Percentiles rank a stretch among this genome's conserved stretches.
These are phyloP conservation scores for Heterochromis multidens DNA, from an alignment of 2,113 vertebrate genomes.

Conservation along the genomic window DNA sequence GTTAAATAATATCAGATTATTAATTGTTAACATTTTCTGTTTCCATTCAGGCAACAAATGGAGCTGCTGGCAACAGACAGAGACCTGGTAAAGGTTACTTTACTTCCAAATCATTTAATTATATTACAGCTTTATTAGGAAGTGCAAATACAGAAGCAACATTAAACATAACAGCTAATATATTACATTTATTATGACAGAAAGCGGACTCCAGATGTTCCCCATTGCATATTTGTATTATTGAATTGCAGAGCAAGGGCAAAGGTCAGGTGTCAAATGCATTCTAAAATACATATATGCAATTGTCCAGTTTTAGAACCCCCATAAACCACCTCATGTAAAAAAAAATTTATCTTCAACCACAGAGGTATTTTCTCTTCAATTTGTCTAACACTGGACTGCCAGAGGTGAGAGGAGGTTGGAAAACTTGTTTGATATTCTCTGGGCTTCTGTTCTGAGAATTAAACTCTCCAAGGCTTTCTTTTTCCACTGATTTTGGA, in stretches of 20 bases:
- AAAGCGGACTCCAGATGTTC: background rate
- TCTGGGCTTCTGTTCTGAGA: background rate
- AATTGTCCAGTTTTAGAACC: background rate
- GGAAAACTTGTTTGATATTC: background rate
- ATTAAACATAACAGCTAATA: background rate
- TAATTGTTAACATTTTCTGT: background rate
- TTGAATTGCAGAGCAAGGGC: background rate
- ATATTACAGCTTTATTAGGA: background rate
- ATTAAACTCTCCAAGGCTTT: background rate
- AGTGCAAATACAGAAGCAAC: background rate
- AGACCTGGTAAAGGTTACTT: background rate
- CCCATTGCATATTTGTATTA: background rate
- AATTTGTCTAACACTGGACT: background rate
- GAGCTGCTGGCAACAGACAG: background rate
- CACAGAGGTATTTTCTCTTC: background rate
- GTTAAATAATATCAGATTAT: background rate
- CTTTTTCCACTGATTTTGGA: background rate
- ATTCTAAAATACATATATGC: background rate
- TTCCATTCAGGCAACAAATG: background rate
- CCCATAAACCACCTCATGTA: background rate
- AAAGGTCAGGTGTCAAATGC: background rate
- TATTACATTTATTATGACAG: background rate
- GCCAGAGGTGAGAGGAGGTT: background rate
- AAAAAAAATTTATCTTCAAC: background rate
- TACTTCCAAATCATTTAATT: background rate